Base-by-base conservation (phyloP, 2,113 vertebrate genomes). In the Myanophis thanlyinensis region DNA sequence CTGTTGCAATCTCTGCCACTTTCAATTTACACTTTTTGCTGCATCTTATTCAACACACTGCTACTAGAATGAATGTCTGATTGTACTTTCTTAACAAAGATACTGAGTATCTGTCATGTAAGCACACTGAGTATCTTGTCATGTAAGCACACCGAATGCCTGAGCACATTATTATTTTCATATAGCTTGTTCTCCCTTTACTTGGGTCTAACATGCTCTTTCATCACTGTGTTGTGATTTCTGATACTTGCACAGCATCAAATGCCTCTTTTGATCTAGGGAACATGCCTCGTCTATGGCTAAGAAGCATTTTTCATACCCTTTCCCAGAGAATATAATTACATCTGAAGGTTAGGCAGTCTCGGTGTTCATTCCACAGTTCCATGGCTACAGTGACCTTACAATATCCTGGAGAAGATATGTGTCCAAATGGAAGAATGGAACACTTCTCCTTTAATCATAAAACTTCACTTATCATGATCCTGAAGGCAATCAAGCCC, bases 201-300 rank as follows among this genome's bases (percentile, higher is more conserved):
- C 27, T 0, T 0, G 40, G 40, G 67, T 62, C 47, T 11, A 91
- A 53, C 8, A 0, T 0, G 3, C 0, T 8, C 40, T 93, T 92
- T 85, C 27, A 59, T 53, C 86, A 90, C 4, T n/a, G 30, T 0
- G 0, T 22, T 47, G 15, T 59, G 49, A 1, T 88, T 53, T 86
- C 88, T 88, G 49, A 59, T 35, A 4, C 22, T 73, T 23, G 25
- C 47, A 88, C 11, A 5, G 1, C 0, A 18, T n/a, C 89, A 85
- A 87, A 91, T 35, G 11, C 46, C 40, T 5, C 91, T 3, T 86
- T 51, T 30, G 12, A 94, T 30, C 85, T 30, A 12, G 3, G 44
- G 0, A 44, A 73, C 56, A 23, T 0, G 2, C 22, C 56, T 54
- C 0, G 4, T 62, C 54, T 73, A 6, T 0, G 5, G 49, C 44